Base-by-base conservation (phyloP, 2,797 vertebrate genomes). In the Avahi laniger region DNA sequence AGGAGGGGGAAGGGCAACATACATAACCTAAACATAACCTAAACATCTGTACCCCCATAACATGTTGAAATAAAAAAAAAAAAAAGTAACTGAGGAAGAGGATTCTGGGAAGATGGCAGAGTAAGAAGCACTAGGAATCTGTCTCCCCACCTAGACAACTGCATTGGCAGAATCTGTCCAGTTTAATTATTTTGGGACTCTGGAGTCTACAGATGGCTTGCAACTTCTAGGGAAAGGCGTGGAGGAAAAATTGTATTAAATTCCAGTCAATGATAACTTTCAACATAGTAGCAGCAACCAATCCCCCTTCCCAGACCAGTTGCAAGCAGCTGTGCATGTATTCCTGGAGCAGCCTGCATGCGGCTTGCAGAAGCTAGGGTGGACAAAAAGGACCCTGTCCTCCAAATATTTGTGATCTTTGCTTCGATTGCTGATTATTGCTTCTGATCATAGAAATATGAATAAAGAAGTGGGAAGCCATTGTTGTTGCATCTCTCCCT, bases 271-370 rank as follows among this genome's bases (percentile, higher is more conserved):
- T 76, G 20, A 69, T 18, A 57, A 14, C 15, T 30, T n/a, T 28
- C 30, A 28, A 10, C 14, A n/a, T 12, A 18, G 15, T 18, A 65
- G 28, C 4, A 61, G 22, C 5, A 26, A 46, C 22, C 18, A 48
- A 38, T 18, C 5, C 2, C 1, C 12, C n/a, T 17, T 5, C 1
- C 11, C 4, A 54, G 57, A 3, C n/a, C 38, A 43, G 3, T 6
- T 11, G 11, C 6, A 73, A 75, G 30, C 3, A n/a, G 12, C 13
- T 24, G 75, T 35, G 7, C 20, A 35, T n/a, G 13, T 54, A 22
- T 35, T 54, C 22, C 50, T 78, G n/a, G n/a, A 54, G n/a, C 75
- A 54, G 48, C 33, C 35, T 26, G 7, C 12, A 35, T n/a, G 6
- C 12, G 15, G 20, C 22, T 24, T 6, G 9, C 11, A 76, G 11